These are phyloP conservation scores for Rhyzopertha dominica DNA, from an alignment of 1,140 invertebrate species.

Conservation along the genomic window DNA sequence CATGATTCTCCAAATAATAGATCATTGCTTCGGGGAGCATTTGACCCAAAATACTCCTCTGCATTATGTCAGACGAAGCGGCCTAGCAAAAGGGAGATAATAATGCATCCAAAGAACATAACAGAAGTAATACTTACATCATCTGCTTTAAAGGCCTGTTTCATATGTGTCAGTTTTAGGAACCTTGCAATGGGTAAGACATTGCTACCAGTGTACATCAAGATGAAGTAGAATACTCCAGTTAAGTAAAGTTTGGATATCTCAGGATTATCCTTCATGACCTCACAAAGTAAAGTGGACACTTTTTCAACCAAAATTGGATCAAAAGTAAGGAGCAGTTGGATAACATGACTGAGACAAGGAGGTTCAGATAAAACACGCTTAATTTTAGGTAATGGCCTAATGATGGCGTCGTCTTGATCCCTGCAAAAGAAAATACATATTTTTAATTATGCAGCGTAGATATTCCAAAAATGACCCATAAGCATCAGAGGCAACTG, in stretches of 20 bases:
- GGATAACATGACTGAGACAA: constrained; percentile 92
- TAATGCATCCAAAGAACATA: not conserved
- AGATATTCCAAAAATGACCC: too few species aligned
- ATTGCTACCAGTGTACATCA: constrained; percentile 99
- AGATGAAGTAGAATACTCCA: constrained; percentile 97
- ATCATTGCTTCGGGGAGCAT: constrained; percentile 98
- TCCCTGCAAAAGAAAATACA: constrained; percentile 55
- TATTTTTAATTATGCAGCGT: not conserved
- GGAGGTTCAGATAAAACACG: constrained; percentile 81
- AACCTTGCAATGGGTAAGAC: constrained; percentile 93
- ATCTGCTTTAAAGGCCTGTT: constrained; percentile 87
- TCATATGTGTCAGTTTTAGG: constrained; percentile 90
- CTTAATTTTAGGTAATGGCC: constrained; percentile 91
- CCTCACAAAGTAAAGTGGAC: constrained; percentile 73
- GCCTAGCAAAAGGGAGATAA: constrained; percentile 40
- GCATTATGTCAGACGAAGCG: constrained; percentile 71
- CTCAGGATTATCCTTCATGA: constrained; percentile 94
- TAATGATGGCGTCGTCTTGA: constrained; percentile 83
- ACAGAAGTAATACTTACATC: constrained; percentile 58
- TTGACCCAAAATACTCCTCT: constrained; percentile 83
- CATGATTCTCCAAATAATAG: constrained; percentile 97
- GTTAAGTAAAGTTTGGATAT: constrained; percentile 92
- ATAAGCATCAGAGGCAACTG: too few species aligned
- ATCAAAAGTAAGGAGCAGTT: constrained; percentile 95
- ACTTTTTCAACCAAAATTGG: constrained; percentile 93